These are phyloP conservation scores for Chrysomallon squamiferum DNA, from an alignment of 1,140 invertebrate species.

Conservation along the genomic window DNA sequence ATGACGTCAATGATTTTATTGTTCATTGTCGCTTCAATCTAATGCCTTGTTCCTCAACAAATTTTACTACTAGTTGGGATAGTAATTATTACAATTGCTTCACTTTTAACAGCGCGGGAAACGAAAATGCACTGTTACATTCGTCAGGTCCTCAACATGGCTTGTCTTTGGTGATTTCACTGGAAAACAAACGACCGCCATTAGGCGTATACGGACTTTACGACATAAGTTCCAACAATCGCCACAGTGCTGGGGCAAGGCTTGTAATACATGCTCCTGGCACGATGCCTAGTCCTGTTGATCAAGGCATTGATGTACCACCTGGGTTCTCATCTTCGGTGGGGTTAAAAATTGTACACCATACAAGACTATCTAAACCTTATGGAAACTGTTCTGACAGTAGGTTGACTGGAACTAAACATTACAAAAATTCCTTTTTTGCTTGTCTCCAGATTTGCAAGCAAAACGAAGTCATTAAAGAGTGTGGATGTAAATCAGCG, in stretches of 20 bases:
- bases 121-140: constrained; percentile 42
- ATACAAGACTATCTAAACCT: constrained; percentile 41
- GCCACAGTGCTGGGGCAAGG: constrained; percentile 58
- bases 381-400: constrained; percentile 53
- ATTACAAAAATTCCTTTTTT: constrained; percentile 48
- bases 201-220: constrained; percentile 51
- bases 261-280: constrained; percentile 62
- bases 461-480: constrained; percentile 43
- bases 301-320: constrained; percentile 56
- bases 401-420: constrained; percentile 23
- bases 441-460: constrained; percentile 53
- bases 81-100: constrained; percentile 59
- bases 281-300: constrained; percentile 61
- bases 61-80: constrained; percentile 49
- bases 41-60: constrained; percentile 32
- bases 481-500: constrained; percentile 47
- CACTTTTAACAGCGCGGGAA: constrained; percentile 50
- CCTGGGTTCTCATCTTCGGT: constrained; percentile 57
- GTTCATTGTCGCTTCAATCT: constrained; percentile 53
- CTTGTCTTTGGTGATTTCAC: constrained; percentile 48
- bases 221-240: constrained; percentile 49
- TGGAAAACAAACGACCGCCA: constrained; percentile 53
- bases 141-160: constrained; percentile 56
- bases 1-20: constrained; percentile 44
- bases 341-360: constrained; percentile 48